phyloP scores from a whole-genome alignment of 1,140 invertebrate genomes.

The Druon quercuslanigerum region DNA sequence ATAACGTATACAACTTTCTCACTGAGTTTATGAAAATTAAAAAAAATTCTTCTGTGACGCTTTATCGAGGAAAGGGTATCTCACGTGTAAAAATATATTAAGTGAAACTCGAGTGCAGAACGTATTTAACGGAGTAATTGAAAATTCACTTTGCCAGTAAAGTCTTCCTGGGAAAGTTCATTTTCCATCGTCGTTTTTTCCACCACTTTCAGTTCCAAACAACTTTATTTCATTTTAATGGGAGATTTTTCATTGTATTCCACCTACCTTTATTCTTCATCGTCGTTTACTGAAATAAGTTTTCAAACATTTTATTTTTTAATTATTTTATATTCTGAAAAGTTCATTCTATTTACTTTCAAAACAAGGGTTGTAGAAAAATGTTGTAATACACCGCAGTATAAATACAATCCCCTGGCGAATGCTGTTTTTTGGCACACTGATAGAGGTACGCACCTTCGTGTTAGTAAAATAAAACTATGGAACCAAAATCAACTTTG shows the following conservation, averaged over 20 bases:
- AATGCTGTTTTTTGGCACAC: background rate
- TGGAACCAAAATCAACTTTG: conserved; percentile 3
- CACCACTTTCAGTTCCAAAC: background rate
- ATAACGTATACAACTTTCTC: conserved; percentile 12
- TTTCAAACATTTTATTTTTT: too few species aligned
- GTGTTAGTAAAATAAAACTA: conserved; percentile 21
- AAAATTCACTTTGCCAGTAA: conserved; percentile 1
- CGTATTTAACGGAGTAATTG: conserved; percentile 24
- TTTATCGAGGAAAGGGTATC: background rate
- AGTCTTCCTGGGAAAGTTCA: background rate
- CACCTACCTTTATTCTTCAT: too few species aligned
- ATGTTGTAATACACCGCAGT: too few species aligned
- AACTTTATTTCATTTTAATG: background rate
- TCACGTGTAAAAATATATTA: conserved; percentile 22
- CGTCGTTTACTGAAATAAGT: too few species aligned
- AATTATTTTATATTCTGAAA: too few species aligned
- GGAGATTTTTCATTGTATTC: too few species aligned
- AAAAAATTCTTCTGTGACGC: background rate
- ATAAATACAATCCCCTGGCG: background rate
- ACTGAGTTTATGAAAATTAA: conserved; percentile 17
- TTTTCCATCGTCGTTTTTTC: background rate
- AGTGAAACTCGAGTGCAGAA: conserved; percentile 5
- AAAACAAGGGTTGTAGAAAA: too few species aligned
- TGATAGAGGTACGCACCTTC: background rate
- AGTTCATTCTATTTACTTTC: too few species aligned